These are phyloP conservation scores for Hippoglossus stenolepis DNA, from an alignment of 2,113 vertebrate genomes.

Conservation along the genomic window DNA sequence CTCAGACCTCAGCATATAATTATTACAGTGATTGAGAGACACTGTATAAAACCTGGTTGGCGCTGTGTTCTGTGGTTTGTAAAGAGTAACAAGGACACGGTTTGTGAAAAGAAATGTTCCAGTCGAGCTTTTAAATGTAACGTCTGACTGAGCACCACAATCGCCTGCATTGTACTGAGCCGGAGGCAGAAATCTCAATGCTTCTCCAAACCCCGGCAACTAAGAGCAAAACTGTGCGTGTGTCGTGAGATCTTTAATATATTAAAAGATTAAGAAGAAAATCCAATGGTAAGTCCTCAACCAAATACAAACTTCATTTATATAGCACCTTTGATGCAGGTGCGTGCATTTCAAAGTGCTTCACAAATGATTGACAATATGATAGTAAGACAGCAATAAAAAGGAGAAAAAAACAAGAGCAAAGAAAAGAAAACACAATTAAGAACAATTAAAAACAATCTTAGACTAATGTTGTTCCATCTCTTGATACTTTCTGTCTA, in stretches of 20 bases:
- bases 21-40: background rate
- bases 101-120: conserved; percentile 1
- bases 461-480: too few relatives aligned
- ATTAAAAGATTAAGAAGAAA: background rate
- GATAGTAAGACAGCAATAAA: too few relatives aligned
- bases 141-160: background rate
- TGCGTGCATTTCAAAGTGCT: too few relatives aligned
- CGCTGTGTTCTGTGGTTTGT: background rate
- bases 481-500: too few relatives aligned
- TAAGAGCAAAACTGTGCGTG: background rate
- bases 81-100: background rate
- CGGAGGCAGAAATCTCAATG: background rate
- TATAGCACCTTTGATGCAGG: background rate
- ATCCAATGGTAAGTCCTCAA: background rate
- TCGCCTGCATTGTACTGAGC: background rate
- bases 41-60: background rate
- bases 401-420: too few relatives aligned
- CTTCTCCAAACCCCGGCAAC: background rate
- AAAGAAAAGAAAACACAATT: too few relatives aligned
- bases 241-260: background rate
- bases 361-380: too few relatives aligned
- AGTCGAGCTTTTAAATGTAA: background rate
- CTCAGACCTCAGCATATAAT: conserved; percentile 5
- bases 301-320: background rate
- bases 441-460: too few relatives aligned